Evolutionary conservation across 2,113 vertebrate genomes (phyloP).

Genomic region (Hirundichthys speculiger): DNA sequence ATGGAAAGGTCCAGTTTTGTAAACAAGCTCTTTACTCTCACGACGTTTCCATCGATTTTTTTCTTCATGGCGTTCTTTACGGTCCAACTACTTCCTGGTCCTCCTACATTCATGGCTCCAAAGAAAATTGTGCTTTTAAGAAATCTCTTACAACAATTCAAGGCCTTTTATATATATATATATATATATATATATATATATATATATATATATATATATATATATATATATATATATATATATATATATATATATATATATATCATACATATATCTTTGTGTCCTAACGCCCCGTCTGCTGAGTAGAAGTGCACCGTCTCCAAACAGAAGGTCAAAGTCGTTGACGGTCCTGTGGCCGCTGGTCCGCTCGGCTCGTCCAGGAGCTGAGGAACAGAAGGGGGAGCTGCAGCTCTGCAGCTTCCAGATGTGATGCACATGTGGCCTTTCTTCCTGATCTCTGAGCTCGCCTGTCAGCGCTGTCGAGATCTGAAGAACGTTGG

Average conservation of each 20-base stretch:
- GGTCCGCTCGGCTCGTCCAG: constrained; percentile 16
- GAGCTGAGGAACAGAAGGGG: too few relatives aligned
- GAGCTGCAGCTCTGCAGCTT: too few relatives aligned
- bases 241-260: too few relatives aligned
- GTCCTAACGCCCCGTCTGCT: constrained; percentile 18
- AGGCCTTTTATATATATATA: too few relatives aligned
- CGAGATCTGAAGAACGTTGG: too few relatives aligned
- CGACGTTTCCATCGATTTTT: background rate
- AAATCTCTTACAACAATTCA: constrained; percentile 63
- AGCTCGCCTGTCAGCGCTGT: too few relatives aligned
- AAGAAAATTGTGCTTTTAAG: constrained; percentile 93
- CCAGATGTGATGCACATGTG: too few relatives aligned
- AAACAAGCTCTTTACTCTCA: constrained; percentile 71
- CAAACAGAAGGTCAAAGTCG: constrained; percentile 40
- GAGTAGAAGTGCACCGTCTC: constrained; percentile 38
- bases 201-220: too few relatives aligned
- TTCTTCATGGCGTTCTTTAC: constrained; percentile 2
- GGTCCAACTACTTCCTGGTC: constrained; percentile 7
- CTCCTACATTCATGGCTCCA: constrained; percentile 88
- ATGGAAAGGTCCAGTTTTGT: constrained; percentile 69
- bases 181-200: too few relatives aligned
- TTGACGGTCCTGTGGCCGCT: constrained; percentile 44
- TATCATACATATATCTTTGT: too few relatives aligned
- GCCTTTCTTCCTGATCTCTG: too few relatives aligned
- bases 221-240: too few relatives aligned